These are phyloP conservation scores for Pogonomyrmex barbatus DNA, from an alignment of 1,140 invertebrate genomes.

Conservation along the genomic window DNA sequence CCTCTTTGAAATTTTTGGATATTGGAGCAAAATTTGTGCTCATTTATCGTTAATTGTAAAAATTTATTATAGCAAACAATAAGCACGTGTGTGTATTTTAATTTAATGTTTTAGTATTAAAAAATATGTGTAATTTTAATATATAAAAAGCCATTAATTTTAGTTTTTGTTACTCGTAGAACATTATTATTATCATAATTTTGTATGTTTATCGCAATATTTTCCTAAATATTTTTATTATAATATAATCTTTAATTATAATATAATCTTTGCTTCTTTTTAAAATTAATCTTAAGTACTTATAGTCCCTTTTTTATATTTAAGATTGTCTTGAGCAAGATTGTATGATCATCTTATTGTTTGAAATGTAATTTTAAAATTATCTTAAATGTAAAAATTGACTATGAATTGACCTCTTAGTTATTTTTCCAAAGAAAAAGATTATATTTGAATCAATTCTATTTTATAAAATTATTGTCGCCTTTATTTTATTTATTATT, in stretches of 20 bases:
- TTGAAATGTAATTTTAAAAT: too few species aligned
- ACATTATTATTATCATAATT: not conserved
- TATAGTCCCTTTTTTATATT: too few species aligned
- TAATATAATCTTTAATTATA: not conserved
- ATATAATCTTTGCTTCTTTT: not conserved
- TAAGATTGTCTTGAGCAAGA: too few species aligned
- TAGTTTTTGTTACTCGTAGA: not conserved
- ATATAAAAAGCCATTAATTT: not conserved
- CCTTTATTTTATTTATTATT: not conserved
- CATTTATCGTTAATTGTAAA: not conserved
- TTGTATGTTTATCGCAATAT: not conserved
- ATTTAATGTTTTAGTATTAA: not conserved
- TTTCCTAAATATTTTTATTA: not conserved
- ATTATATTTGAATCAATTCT: not conserved
- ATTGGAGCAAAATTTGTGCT: not conserved
- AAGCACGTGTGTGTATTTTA: not conserved
- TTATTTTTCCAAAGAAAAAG: not conserved
- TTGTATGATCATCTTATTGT: too few species aligned
- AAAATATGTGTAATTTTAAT: not conserved
- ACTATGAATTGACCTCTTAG: not conserved
- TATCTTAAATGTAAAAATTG: too few species aligned
- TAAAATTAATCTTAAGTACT: too few species aligned
- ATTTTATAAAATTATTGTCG: not conserved
- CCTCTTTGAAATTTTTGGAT: not conserved
- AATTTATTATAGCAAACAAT: not conserved